These are phyloP conservation scores for Phaethon lepturus DNA, from an alignment of 2,113 vertebrate species.

Conservation along the genomic window DNA sequence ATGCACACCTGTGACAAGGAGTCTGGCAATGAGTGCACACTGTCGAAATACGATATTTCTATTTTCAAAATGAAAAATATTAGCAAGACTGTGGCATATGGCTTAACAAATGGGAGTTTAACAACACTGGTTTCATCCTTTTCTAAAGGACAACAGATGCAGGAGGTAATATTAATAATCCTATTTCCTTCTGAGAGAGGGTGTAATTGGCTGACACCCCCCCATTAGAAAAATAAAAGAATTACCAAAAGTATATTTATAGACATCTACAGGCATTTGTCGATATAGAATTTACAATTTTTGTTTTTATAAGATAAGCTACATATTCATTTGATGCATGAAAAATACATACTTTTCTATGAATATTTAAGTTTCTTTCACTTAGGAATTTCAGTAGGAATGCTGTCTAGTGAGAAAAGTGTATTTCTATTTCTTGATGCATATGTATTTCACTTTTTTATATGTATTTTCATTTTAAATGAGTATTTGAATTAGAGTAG, in stretches of 20 bases:
- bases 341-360: background rate
- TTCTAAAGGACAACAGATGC: background rate
- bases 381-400: background rate
- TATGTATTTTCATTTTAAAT: background rate
- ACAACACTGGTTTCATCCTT: slow-evolving; percentile 42
- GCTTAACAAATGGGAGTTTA: background rate
- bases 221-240: background rate
- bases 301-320: background rate
- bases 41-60: background rate
- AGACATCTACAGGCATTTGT: background rate
- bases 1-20: background rate
- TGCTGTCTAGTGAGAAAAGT: background rate
- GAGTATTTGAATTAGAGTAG: background rate
- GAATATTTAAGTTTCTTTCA: background rate
- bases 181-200: background rate
- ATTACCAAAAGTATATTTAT: background rate
- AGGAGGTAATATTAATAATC: slow-evolving; percentile 68
- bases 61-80: slow-evolving; percentile 44
- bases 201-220: background rate
- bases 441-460: background rate
- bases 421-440: background rate
- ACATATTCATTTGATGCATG: background rate
- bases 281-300: background rate
- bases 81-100: background rate
- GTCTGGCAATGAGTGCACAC: background rate